Evolutionary conservation across 2,888 invertebrate genomes (phyloP).

Genomic region (Gymnoscelis rufifasciata): DNA sequence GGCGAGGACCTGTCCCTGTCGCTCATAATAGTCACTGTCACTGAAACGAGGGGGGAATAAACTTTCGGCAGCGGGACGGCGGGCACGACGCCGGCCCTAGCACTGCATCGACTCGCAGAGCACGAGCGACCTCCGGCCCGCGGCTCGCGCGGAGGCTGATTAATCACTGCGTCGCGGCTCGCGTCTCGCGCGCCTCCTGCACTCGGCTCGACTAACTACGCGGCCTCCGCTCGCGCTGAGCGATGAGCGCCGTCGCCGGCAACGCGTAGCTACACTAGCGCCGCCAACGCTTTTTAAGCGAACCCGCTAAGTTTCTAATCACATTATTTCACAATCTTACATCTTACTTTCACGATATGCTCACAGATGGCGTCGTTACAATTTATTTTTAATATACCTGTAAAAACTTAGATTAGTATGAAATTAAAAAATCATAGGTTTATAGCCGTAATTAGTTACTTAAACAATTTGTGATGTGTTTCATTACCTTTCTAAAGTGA

Average conservation of each 20-base stretch:
- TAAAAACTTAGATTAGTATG: no score
- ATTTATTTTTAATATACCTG: no score
- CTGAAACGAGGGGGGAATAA: slow-evolving; percentile 44
- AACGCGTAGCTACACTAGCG: neutral
- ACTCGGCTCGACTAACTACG: slow-evolving; percentile 26
- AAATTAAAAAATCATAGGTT: no score
- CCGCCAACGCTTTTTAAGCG: neutral
- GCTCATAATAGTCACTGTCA: slow-evolving; percentile 86
- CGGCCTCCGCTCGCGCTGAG: neutral
- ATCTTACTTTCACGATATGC: neutral
- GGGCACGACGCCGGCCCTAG: slow-evolving; percentile 61
- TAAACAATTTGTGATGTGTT: no score
- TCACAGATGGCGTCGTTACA: neutral
- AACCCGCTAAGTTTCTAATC: neutral
- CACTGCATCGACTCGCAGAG: slow-evolving; percentile 60
- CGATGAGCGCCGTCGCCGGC: neutral
- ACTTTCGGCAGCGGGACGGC: slow-evolving; percentile 57
- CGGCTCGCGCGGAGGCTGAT: slow-evolving; percentile 76
- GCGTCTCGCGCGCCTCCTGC: slow-evolving; percentile 30
- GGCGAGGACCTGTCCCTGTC: slow-evolving; percentile 94
- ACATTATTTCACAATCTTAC: neutral
- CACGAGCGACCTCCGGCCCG: slow-evolving; percentile 77
- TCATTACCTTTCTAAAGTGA: no score
- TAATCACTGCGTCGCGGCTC: slow-evolving; percentile 51
- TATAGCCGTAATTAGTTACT: no score